Base-by-base conservation (phyloP, 2,113 vertebrate genomes). In the Elgaria multicarinata region DNA sequence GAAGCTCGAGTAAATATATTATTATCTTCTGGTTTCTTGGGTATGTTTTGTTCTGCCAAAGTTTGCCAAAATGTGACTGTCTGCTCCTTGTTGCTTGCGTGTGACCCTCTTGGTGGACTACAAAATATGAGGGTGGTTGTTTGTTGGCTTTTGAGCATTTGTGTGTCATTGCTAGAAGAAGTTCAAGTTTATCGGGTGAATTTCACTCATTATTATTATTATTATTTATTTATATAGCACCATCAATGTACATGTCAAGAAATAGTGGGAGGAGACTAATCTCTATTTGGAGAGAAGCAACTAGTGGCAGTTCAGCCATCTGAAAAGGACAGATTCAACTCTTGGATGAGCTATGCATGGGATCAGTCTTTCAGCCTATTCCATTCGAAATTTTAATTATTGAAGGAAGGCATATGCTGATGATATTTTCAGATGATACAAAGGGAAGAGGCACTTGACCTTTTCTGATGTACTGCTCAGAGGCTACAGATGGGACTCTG, bases 351-450 rank as follows among this genome's bases (percentile, higher is more conserved):
- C 28, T 69, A 16, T 36, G 24, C 46, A 39, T 80, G 33, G 55
- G 44, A 18, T 42, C 44, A 69, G 20, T 62, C 69, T 58, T 42
- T 13, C 28, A 75, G 39, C 44, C 18, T 66, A 46, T 78, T 87
- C 64, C n/a, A 66, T 12, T 77, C 74, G 66, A 87, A n/a, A 87
- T 77, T 77, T 66, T 77, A 86, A n/a, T 42, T 88, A 71, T 10
- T 72, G 36, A 53, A 87, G 28, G 36, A 81, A 69, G 36, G 64
- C 22, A 87, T 36, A 77, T 53, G n/a, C 7, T 75, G 50, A 86
- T 71, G 33, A 33, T 44, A 42, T 31, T 81, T 79, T 55, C 42
- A 67, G 58, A 42, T 31, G 6, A 62, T n/a, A 50, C 42, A 87
- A 76, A 36, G 24, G 6, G 8, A n/a, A 0, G 0, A 75, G n/a